phyloP scores from a whole-genome alignment of 2,797 vertebrate genomes.

The Rhinophrynus dorsalis region DNA sequence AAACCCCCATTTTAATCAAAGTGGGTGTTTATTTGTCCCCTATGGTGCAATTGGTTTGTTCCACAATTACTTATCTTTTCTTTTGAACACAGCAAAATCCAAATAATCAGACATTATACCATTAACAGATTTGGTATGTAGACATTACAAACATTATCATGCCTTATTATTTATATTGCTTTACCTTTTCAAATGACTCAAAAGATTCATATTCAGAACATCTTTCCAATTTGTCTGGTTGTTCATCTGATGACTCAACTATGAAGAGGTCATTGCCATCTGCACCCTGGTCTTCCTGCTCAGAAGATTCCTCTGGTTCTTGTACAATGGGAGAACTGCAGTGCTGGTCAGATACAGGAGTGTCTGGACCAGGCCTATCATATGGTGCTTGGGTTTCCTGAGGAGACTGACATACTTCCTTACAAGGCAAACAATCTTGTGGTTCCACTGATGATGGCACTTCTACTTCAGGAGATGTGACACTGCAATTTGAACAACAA shows the following conservation, averaged over 20 bases:
- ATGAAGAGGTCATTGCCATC: slow-evolving; percentile 64
- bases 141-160: too few species aligned
- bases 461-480: slow-evolving; percentile 54
- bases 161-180: too few species aligned
- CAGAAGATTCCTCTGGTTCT: slow-evolving; percentile 65
- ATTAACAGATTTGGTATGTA: too few species aligned
- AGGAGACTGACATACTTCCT: slow-evolving; percentile 54
- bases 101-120: too few species aligned
- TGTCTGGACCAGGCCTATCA: slow-evolving; percentile 6
- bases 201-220: slow-evolving; percentile 74
- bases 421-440: slow-evolving; percentile 28
- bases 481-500: too few species aligned
- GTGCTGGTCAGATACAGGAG: slow-evolving; percentile 48
- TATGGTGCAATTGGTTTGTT: too few species aligned
- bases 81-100: too few species aligned
- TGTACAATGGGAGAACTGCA: slow-evolving; percentile 72
- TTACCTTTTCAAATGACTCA: slow-evolving; percentile 75
- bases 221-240: slow-evolving; percentile 66
- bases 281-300: slow-evolving; percentile 53
- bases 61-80: too few species aligned
- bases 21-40: too few species aligned
- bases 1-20: too few species aligned
- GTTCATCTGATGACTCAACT: slow-evolving; percentile 75
- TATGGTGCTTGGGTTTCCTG: slow-evolving; percentile 30
- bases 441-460: slow-evolving; percentile 39